These are phyloP conservation scores for Phaenicophaeus curvirostris DNA, from an alignment of 2,797 vertebrate species.

Conservation along the genomic window DNA sequence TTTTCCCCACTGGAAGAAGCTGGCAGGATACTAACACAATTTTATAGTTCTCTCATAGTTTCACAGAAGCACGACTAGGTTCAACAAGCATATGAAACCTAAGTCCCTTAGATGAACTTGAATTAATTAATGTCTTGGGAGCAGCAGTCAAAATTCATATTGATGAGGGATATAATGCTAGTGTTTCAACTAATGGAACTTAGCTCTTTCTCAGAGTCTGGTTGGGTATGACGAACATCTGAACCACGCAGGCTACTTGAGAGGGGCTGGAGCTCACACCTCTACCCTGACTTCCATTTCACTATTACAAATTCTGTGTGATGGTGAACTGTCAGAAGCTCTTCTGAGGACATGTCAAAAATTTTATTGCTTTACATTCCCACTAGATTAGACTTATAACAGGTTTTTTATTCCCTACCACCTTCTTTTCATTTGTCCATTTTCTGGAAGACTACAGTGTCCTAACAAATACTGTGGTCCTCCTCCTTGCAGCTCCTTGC, in stretches of 20 bases:
- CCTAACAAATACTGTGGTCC: background rate
- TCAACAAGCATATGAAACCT: background rate
- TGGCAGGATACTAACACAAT: background rate
- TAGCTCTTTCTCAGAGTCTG: background rate
- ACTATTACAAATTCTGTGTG: background rate
- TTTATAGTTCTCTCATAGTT: background rate
- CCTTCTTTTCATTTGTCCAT: background rate
- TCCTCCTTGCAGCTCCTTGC: background rate
- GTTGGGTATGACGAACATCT: background rate
- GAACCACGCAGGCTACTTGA: background rate
- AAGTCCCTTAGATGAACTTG: background rate
- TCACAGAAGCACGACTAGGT: background rate
- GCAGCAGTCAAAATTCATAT: background rate
- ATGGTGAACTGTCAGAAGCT: background rate
- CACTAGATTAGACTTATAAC: background rate
- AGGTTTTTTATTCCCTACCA: background rate
- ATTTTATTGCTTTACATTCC: background rate
- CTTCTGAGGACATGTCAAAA: background rate
- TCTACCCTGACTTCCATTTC: background rate
- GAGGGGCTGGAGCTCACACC: background rate
- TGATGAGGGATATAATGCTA: background rate
- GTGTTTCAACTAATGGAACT: background rate
- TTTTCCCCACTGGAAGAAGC: background rate
- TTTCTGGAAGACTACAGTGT: background rate
- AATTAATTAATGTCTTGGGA: background rate